A percentile compares a stretch with the other conserved stretches of the same genome.
These are phyloP conservation scores for Macaria liturata DNA, from an alignment of 2,888 invertebrate genomes.

Conservation along the genomic window DNA sequence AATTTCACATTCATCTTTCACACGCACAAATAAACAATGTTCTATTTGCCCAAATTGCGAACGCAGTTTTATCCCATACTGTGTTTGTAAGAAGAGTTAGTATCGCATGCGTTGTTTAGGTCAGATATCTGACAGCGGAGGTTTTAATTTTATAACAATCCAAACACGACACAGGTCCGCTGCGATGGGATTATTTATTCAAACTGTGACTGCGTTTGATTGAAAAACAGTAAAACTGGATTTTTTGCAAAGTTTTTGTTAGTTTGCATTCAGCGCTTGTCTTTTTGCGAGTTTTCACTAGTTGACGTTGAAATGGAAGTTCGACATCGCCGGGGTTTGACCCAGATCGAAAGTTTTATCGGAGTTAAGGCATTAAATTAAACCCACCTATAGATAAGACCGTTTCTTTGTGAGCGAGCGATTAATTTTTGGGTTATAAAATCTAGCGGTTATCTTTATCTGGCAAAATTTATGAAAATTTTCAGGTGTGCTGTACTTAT, in stretches of 20 bases:
- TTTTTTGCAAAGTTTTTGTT: conserved; percentile 14
- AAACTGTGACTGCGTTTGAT: conserved; percentile 20
- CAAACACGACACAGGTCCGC: conserved; percentile 10
- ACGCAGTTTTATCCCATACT: background rate
- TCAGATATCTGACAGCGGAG: conserved; percentile 1
- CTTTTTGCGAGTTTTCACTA: conserved; percentile 4
- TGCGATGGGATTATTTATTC: conserved; percentile 20
- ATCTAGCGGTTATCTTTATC: too few species aligned
- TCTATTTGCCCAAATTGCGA: background rate
- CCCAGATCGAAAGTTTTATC: background rate
- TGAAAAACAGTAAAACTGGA: conserved; percentile 14
- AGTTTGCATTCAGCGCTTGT: conserved; percentile 5
- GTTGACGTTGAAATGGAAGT: conserved; percentile 1
- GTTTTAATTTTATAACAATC: conserved; percentile 13
- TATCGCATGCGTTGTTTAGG: background rate
- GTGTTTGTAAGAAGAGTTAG: background rate
- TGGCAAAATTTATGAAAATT: too few species aligned
- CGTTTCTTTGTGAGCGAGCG: background rate
- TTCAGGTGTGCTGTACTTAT: too few species aligned
- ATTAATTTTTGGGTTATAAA: too few species aligned
- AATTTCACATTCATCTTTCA: conserved; percentile 4
- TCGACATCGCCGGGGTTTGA: background rate
- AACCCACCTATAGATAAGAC: background rate
- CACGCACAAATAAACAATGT: background rate
- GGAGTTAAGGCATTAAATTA: background rate